Evolutionary conservation across 2,888 invertebrate genomes (phyloP), one percentile per base, ranked within the genome.

Genomic region (Apeira syringaria): DNA sequence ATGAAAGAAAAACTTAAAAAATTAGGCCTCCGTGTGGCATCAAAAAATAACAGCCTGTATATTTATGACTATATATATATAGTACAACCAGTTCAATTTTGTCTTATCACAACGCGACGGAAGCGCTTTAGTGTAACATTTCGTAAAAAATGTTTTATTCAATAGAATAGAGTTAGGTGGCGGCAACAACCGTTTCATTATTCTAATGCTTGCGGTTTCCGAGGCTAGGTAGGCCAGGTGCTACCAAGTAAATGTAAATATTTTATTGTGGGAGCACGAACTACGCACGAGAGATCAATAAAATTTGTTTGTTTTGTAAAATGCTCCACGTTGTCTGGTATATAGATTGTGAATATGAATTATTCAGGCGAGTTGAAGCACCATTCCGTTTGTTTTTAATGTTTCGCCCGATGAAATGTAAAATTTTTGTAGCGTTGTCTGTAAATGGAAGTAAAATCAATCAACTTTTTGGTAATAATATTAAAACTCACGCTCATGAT

Each of bases 261-360:
- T 86, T 88, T 85, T 82, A 88, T 84, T 85, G 81, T 81, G 74
- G 75, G 72, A 77, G 80, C 67, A 78, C 82, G 85, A 88, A 89
- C 84, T 83, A 74, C 78, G 81, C 89, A 87, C 77, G 76, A 60
- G 89, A 88, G 89, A 88, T 88, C 89, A 87, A 88, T 89, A 88
- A 88, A 87, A 88, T 88, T 88, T 86, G 87, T 88, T 88, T 89
- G 80, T 85, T 87, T 78, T 85, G 83, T 86, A 84, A 88, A 88
- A 87, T 80, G 80, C 80, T 80, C 81, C 80, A 77, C 67, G 74
- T 77, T 80, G 80, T 80, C 81, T 82, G 83, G 65, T 80, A 80
- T 86, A 88, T 87, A 87, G 87, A 86, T 88, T 85, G 83, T 80
- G 70, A 75, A 73, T 73, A 87, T 88, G 87, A 87, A 89, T 88